Conservation (phyloP, 2,797 vertebrate species). For the Eulemur mongoz region DNA sequence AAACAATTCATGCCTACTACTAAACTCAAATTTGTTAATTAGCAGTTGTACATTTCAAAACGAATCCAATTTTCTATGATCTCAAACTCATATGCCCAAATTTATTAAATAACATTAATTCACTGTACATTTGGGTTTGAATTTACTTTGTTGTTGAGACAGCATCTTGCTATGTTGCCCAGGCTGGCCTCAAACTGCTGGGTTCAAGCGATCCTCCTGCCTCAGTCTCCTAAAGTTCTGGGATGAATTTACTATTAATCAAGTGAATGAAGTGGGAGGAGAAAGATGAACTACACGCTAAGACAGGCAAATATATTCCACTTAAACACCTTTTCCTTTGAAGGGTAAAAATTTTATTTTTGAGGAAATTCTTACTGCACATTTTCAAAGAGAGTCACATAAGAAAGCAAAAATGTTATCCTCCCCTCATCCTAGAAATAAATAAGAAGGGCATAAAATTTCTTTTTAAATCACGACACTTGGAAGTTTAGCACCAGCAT, state of each 20-base stretch:
- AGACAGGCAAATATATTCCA: constrained; percentile 1
- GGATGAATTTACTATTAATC: not conserved
- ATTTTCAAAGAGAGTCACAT: constrained; percentile 82
- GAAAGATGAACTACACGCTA: not conserved
- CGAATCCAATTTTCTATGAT: not conserved
- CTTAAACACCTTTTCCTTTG: constrained; percentile 54
- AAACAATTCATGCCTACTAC: not conserved
- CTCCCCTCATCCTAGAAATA: constrained; percentile 82
- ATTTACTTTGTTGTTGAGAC: not conserved
- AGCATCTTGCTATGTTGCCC: not conserved
- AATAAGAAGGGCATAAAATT: constrained; percentile 84
- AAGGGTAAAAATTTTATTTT: constrained; percentile 86
- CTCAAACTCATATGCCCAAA: not conserved
- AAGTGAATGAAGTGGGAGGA: not conserved
- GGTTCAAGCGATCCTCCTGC: not conserved
- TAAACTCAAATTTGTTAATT: not conserved
- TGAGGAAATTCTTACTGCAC: constrained; percentile 83
- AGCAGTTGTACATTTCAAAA: not conserved
- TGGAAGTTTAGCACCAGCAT: constrained; percentile 88
- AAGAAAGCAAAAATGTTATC: constrained; percentile 82
- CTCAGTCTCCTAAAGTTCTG: not conserved
- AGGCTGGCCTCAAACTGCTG: not conserved
- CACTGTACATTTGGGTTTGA: not conserved
- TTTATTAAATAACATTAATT: not conserved
- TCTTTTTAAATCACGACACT: constrained; percentile 81